A percentile compares a stretch with the other conserved stretches of the same genome.
phyloP scores from a whole-genome alignment of 1,140 invertebrate species.

The Drosophila pachea region DNA sequence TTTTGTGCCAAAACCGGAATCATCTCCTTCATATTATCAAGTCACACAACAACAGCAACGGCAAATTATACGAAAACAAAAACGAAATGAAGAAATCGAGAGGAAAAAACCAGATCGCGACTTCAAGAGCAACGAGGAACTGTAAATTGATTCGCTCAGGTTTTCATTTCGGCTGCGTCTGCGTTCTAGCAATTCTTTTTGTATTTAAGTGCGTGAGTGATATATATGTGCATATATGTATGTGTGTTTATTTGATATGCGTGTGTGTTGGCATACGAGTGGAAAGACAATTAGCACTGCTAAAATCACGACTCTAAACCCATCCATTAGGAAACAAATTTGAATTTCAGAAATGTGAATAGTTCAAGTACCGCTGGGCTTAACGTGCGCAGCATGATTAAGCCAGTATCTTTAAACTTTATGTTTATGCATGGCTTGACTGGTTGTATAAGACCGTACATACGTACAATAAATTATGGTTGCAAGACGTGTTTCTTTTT shows the following conservation, averaged over 20 bases:
- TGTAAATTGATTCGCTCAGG: constrained; percentile 5
- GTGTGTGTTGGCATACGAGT: constrained; percentile 24
- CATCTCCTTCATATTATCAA: constrained; percentile 49
- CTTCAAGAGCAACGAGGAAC: constrained; percentile 35
- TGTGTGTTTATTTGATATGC: not conserved
- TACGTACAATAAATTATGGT: constrained; percentile 31
- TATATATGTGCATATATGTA: not conserved
- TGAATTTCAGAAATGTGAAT: constrained; percentile 14
- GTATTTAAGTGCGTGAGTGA: not conserved
- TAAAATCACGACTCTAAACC: constrained; percentile 17
- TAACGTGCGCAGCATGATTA: constrained; percentile 12
- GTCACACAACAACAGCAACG: constrained; percentile 26
- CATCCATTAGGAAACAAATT: constrained; percentile 24
- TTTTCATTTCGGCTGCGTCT: constrained; percentile 40
- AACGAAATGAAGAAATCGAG: constrained; percentile 45
- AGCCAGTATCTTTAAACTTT: constrained; percentile 6
- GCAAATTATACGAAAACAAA: constrained; percentile 51
- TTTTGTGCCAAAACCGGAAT: constrained; percentile 67
- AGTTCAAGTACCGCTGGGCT: not conserved
- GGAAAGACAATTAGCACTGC: constrained; percentile 48
- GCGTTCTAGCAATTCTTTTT: constrained; percentile 29
- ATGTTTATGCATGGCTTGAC: constrained; percentile 8
- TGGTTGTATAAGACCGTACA: constrained; percentile 11
- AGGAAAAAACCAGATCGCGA: constrained; percentile 56
- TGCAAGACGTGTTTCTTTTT: constrained; percentile 24